Evolutionary conservation across 2,888 invertebrate species (phyloP).

Genomic region (Diarsia rubi): DNA sequence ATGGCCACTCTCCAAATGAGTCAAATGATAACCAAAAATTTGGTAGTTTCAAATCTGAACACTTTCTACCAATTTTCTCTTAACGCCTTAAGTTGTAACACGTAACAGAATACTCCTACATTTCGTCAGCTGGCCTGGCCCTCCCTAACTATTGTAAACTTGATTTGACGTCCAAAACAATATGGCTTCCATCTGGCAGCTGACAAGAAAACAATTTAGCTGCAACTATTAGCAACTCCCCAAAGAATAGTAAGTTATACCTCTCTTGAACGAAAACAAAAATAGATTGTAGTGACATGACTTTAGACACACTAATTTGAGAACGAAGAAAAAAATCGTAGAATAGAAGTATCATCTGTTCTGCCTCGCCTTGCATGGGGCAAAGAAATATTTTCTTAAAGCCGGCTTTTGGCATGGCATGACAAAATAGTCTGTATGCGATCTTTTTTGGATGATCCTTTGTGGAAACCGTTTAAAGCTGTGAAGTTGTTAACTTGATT

Average conservation of each 20-base stretch:
- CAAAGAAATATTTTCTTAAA: background rate
- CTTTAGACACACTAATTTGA: slow-evolving; percentile 50
- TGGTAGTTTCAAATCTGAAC: background rate
- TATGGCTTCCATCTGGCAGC: slow-evolving; percentile 78
- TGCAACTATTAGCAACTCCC: slow-evolving; percentile 62
- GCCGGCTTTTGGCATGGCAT: background rate
- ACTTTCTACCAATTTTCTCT: background rate
- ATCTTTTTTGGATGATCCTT: slow-evolving; percentile 3
- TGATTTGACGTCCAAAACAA: slow-evolving; percentile 76
- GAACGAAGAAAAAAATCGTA: slow-evolving; percentile 17
- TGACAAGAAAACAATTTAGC: slow-evolving; percentile 78
- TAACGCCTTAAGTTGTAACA: slow-evolving; percentile 14
- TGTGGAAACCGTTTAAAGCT: slow-evolving; percentile 19
- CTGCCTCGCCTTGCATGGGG: background rate
- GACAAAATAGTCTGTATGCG: background rate
- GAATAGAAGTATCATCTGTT: slow-evolving; percentile 17
- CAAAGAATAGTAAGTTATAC: slow-evolving; percentile 39
- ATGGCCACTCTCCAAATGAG: background rate
- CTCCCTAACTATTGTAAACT: slow-evolving; percentile 75
- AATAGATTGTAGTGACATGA: slow-evolving; percentile 52
- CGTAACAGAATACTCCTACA: slow-evolving; percentile 67
- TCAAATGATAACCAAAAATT: background rate
- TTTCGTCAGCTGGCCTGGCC: slow-evolving; percentile 66
- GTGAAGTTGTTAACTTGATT: slow-evolving; percentile 11
- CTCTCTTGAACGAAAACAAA: slow-evolving; percentile 46